A percentile compares a stretch with the other conserved stretches of the same genome.
These are phyloP conservation scores for Tapirus indicus DNA, from an alignment of 2,797 vertebrate genomes.

Conservation along the genomic window DNA sequence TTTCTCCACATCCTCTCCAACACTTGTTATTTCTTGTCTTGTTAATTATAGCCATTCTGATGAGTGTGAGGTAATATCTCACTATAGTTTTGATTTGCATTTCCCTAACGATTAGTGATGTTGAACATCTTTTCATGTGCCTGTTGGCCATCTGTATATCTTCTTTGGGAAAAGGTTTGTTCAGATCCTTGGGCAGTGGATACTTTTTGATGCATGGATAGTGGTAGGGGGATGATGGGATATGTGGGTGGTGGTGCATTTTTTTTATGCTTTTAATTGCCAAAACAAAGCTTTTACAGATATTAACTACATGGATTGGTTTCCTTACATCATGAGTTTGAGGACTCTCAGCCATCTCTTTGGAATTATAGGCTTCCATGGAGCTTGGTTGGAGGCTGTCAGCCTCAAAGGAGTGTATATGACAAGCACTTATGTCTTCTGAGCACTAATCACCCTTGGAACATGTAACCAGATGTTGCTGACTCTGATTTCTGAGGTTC, in stretches of 20 bases:
- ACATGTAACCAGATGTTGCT: slow-evolving; percentile 60
- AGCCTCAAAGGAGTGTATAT: neutral
- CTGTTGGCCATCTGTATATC: too few relatives aligned
- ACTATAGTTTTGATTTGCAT: too few relatives aligned
- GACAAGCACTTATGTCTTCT: slow-evolving; percentile 38
- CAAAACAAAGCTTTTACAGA: neutral
- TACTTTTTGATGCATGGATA: neutral
- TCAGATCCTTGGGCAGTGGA: neutral
- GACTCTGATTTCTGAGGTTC: slow-evolving; percentile 53
- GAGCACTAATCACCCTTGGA: slow-evolving; percentile 40
- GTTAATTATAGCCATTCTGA: too few relatives aligned
- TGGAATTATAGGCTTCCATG: neutral
- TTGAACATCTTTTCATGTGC: too few relatives aligned
- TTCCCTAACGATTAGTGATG: too few relatives aligned
- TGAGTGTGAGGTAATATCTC: too few relatives aligned
- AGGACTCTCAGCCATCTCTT: neutral
- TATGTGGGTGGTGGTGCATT: neutral
- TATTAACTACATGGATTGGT: neutral
- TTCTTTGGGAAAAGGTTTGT: too few relatives aligned
- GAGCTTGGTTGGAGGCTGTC: neutral
- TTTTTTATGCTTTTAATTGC: neutral
- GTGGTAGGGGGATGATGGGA: neutral
- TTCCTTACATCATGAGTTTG: neutral
- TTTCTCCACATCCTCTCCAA: too few relatives aligned
- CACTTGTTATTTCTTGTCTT: too few relatives aligned